Base-by-base conservation (phyloP, 2,113 vertebrate species). In the Rhodinocichla rosea region DNA sequence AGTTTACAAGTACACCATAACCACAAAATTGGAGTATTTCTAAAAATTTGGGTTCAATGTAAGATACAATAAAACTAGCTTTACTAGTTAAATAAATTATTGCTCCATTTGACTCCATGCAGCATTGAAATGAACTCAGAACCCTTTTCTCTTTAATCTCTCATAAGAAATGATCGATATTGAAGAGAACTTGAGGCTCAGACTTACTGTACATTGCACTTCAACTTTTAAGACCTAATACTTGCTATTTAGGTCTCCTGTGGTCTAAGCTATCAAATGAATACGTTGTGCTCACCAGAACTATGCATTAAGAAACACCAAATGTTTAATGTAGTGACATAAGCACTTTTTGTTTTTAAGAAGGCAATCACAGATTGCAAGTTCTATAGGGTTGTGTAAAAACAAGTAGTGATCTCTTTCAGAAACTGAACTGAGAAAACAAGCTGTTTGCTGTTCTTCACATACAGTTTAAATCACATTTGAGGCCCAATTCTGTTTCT, bases 361-460 rank as follows among this genome's bases (percentile, higher is more conserved):
- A 98, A 98, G 98, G 99, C 99, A 99, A 99, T 99, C 99, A 99
- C 99, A 98, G 99, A 99, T 98, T 99, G 99, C 99, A 99, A 98
- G 98, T 97, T 95, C 95, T 96, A 86, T 90, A 97, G 97, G 98
- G 97, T 90, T 96, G 97, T 88, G 74, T 85, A 94, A 97, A 95
- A 95, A 97, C 92, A 96, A 95, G 91, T 21, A 83, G 93, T 63
- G 95, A 94, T 83, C 92, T 74, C 93, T 90, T 30, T 62, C 92
- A 90, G 89, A 87, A 84, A 71, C 30, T 30, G 42, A 92, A 33
- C 52, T 47, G 57, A 92, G 59, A 90, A 78, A 87, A 77, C 35
- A 71, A 89, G 40, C 67, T 76, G 20, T 40, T 91, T 83, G 52
- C 67, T 76, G 20, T 40, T 91, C 85, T 73, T 94, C 92, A 60